Percentiles rank a stretch among this genome's conserved stretches.
Evolutionary conservation across 2,113 vertebrate species (phyloP).

Genomic region (Genyomyrus donnyi): DNA sequence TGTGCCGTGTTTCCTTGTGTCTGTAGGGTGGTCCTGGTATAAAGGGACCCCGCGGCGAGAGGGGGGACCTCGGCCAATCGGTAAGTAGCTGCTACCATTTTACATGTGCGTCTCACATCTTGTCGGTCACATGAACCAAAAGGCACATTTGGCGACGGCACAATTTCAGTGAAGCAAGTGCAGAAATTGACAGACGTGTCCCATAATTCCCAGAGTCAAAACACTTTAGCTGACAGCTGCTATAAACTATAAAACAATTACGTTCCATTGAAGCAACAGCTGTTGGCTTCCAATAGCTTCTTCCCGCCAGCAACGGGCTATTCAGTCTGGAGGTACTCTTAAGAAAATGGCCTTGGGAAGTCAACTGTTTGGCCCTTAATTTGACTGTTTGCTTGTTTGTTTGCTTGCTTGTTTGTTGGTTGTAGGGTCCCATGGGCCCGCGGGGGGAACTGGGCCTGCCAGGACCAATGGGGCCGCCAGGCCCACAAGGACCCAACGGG

Average conservation of each 20-base stretch:
- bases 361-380: not conserved
- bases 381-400: not conserved
- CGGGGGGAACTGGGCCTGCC: conserved; percentile 78
- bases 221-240: not conserved
- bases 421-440: conserved; percentile 76
- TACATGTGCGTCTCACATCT: not conserved
- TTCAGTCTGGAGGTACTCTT: not conserved
- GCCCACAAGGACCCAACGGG: conserved; percentile 90
- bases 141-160: not conserved
- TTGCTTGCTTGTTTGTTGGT: conserved; percentile 26
- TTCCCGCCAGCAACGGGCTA: not conserved
- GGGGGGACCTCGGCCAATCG: conserved; percentile 71
- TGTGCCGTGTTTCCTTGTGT: conserved; percentile 18
- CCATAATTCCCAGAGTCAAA: not conserved
- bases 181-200: not conserved
- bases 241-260: not conserved
- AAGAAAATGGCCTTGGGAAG: not conserved
- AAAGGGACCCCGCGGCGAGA: conserved; percentile 90
- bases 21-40: conserved; percentile 83
- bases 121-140: not conserved
- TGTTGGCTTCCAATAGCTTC: not conserved
- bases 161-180: not conserved
- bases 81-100: conserved; percentile 59
- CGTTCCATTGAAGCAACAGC: not conserved
- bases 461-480: conserved; percentile 84